phyloP scores from a whole-genome alignment of 1,140 invertebrate genomes.

The Araneus ventricosus region DNA sequence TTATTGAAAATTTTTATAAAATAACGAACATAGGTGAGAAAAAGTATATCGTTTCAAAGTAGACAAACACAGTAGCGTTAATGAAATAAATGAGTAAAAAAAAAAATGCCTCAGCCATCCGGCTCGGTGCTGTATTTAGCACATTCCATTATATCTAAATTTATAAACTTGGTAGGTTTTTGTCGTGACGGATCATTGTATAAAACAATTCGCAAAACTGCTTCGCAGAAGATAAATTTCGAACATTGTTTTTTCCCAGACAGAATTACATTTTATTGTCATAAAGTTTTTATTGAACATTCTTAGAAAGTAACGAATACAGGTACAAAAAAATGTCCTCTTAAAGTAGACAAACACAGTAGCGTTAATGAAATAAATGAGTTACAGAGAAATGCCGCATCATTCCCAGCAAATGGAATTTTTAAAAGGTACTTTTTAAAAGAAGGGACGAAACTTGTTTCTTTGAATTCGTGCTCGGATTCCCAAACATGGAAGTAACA shows the following conservation, averaged over 20 bases:
- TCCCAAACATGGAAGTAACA: background rate
- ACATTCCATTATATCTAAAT: no score
- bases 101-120: background rate
- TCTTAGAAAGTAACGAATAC: background rate
- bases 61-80: background rate
- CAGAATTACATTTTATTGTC: no score
- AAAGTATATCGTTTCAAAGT: background rate
- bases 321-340: background rate
- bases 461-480: slow-evolving; percentile 16
- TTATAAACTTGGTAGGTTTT: no score
- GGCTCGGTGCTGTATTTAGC: no score
- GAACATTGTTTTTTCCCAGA: no score
- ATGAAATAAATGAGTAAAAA: background rate
- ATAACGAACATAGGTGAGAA: background rate
- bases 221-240: no score
- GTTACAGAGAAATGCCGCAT: background rate
- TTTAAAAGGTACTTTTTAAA: slow-evolving; percentile 35
- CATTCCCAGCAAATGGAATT: background rate
- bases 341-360: background rate
- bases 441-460: slow-evolving; percentile 3
- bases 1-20: no score
- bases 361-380: background rate
- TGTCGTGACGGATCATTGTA: no score
- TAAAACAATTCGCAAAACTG: no score
- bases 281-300: no score